Evolutionary conservation across 2,113 vertebrate genomes (phyloP), one percentile per base, ranked within the genome.

Genomic region (Abramis brama): DNA sequence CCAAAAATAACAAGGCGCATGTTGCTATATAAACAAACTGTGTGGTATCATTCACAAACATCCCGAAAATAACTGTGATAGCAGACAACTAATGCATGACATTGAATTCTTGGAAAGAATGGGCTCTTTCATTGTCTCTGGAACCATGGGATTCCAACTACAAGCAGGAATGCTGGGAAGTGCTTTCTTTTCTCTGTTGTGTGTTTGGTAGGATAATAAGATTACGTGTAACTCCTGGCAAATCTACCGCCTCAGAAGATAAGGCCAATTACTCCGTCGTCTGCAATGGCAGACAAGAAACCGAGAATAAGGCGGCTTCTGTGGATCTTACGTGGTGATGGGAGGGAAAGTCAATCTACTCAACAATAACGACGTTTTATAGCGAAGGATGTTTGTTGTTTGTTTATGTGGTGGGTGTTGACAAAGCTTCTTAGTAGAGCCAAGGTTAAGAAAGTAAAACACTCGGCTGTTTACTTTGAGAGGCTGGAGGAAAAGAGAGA

Each of bases 181-280:
- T 88, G 87, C 70, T 47, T 85, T 30, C 6, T 19, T 66, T 68
- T 57, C 71, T 73, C 83, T 86, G 86, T 86, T 88, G 45, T 30
- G 86, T 80, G 90, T 84, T 76, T 76, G 89, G 89, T 84, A 50
- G 76, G 83, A 85, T 94, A 94, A 94, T 93, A 90, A 92, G 92
- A 95, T 94, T 93, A 94, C 39, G 89, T 86, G 68, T 86, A 82
- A 87, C 91, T 93, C 87, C 88, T 89, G 91, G 89, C 93, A 91
- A 92, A 93, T 92, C 90, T 90, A 90, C 79, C 93, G 92, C 92
- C 90, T 88, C 86, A 90, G 87, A 91, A 92, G 89, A 94, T 90
- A 92, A 92, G 88, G 93, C 92, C 94, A 94, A 94, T 95, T 94
- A 94, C 93, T 90, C 88, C 87, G 89, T 90, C 81, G 90, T 91